Percentiles rank a stretch among this genome's conserved stretches.
phyloP scores from a whole-genome alignment of 2,888 invertebrate genomes.

The Protodeltote pygarga region DNA sequence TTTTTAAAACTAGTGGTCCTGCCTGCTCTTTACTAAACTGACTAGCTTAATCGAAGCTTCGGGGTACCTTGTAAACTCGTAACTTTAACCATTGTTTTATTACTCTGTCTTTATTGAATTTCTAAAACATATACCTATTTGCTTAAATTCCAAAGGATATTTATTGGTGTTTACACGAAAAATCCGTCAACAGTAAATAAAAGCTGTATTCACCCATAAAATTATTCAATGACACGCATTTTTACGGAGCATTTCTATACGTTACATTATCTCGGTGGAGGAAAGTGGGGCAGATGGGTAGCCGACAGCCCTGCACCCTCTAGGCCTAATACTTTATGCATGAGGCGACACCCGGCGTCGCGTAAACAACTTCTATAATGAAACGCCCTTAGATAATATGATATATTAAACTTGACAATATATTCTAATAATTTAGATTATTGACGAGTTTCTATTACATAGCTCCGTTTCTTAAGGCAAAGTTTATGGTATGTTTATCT shows the following conservation, averaged over 20 bases:
- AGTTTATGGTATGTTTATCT: background rate
- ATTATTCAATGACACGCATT: conserved; percentile 35
- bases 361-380: conserved; percentile 46
- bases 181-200: conserved; percentile 22
- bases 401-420: conserved; percentile 22
- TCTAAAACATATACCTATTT: no score
- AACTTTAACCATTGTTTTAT: no score
- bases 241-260: conserved; percentile 13
- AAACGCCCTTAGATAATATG: conserved; percentile 21
- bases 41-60: no score
- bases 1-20: no score
- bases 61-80: no score
- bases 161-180: conserved; percentile 7
- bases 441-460: conserved; percentile 11
- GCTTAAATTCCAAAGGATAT: conserved; percentile 14
- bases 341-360: conserved; percentile 49
- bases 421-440: conserved; percentile 5
- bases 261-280: conserved; percentile 11
- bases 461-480: background rate
- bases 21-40: no score
- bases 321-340: conserved; percentile 59
- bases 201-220: conserved; percentile 20
- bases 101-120: no score
- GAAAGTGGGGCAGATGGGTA: conserved; percentile 41
- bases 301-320: conserved; percentile 34